A percentile compares a stretch with the other conserved stretches of the same genome.
Conservation (phyloP, 1,140 invertebrate genomes). For the Pygmarrhopalites habei region DNA sequence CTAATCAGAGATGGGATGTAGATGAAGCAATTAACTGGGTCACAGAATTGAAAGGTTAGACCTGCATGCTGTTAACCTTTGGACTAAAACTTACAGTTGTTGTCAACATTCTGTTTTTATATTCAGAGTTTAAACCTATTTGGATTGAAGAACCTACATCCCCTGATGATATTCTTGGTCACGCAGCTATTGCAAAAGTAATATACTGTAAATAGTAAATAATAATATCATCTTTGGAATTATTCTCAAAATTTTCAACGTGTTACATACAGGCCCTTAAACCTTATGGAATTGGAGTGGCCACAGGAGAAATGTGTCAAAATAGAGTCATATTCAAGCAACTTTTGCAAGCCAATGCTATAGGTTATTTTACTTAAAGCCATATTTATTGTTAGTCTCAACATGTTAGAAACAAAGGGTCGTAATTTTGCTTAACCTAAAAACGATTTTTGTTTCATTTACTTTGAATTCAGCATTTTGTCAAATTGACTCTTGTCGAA, state of each 20-base stretch:
- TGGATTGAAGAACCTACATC: conserved; percentile 94
- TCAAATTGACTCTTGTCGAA: conserved; percentile 80
- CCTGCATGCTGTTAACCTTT: too few relatives aligned
- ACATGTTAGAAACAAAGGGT: too few relatives aligned
- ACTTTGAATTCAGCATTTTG: too few relatives aligned
- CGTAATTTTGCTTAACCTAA: too few relatives aligned
- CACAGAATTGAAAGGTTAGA: conserved; percentile 61
- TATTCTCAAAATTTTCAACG: not conserved
- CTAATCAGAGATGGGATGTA: conserved; percentile 87
- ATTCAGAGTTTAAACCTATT: conserved; percentile 62
- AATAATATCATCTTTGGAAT: not conserved
- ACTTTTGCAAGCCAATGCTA: conserved; percentile 66
- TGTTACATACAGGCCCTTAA: conserved; percentile 49
- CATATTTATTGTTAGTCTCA: too few relatives aligned
- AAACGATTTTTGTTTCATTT: too few relatives aligned
- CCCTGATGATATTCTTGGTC: conserved; percentile 81
- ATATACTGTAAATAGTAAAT: too few relatives aligned
- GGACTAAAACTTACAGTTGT: too few relatives aligned
- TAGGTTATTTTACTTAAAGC: too few relatives aligned
- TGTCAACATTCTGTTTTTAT: too few relatives aligned
- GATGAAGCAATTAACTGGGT: conserved; percentile 77
- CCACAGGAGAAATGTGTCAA: conserved; percentile 84
- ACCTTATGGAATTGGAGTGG: conserved; percentile 70
- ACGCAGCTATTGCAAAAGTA: conserved; percentile 64
- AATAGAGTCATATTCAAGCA: conserved; percentile 91